These are phyloP conservation scores for Griposia aprilina DNA, from an alignment of 2,888 invertebrate genomes.

Conservation along the genomic window DNA sequence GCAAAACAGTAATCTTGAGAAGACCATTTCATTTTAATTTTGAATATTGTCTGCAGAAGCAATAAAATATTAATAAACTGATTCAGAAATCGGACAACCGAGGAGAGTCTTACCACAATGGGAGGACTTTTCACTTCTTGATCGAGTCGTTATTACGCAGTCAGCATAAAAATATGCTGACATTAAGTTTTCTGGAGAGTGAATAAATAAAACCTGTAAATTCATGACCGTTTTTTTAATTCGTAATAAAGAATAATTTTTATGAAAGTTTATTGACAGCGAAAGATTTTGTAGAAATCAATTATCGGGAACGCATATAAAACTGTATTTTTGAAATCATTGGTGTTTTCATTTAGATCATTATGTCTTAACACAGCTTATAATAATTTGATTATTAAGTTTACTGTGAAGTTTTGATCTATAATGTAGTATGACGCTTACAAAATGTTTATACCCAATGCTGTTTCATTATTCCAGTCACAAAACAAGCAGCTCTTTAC, in stretches of 20 bases:
- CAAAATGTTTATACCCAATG: background rate
- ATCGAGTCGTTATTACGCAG: background rate
- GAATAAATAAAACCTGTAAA: background rate
- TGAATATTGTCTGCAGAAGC: background rate
- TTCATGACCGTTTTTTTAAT: background rate
- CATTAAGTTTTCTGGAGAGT: background rate
- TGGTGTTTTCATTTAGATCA: background rate
- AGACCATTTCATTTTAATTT: background rate
- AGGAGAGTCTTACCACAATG: slow-evolving; percentile 7
- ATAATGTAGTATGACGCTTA: background rate
- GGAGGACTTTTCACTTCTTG: slow-evolving; percentile 13
- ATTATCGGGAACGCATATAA: background rate
- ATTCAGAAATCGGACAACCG: slow-evolving; percentile 12
- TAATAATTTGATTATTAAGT: background rate
- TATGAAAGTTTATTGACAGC: background rate
- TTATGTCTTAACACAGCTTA: background rate
- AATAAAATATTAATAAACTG: slow-evolving; percentile 2
- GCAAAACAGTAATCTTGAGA: background rate
- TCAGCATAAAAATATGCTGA: slow-evolving; percentile 5
- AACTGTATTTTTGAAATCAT: background rate
- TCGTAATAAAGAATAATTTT: background rate
- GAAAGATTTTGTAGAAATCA: background rate
- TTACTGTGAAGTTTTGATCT: background rate
- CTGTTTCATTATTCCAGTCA: slow-evolving; percentile 10
- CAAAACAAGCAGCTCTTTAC: slow-evolving; percentile 21